Percentiles rank a stretch among this genome's conserved stretches.
These are phyloP conservation scores for Pterophyllum scalare DNA, from an alignment of 2,113 vertebrate species.

Conservation along the genomic window DNA sequence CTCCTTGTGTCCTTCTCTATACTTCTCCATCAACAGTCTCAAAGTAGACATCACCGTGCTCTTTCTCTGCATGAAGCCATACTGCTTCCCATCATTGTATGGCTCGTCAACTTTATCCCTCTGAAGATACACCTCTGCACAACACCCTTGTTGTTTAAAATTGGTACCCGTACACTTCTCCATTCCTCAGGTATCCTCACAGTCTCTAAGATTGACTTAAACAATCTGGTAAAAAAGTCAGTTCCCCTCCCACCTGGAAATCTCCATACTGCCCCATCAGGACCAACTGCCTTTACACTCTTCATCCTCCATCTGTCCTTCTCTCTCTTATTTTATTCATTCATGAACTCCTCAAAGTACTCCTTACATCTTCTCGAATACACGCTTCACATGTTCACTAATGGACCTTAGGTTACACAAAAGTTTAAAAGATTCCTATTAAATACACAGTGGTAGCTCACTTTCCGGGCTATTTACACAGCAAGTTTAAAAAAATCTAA, in stretches of 20 bases:
- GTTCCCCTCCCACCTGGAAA: too few species aligned
- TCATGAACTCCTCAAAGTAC: background rate
- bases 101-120: accelerated
- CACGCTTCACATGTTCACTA: background rate
- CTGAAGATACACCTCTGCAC: background rate
- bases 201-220: background rate
- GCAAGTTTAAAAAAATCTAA: background rate
- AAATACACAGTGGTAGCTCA: background rate
- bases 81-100: background rate
- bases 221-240: too few species aligned
- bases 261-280: accelerated
- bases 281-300: background rate
- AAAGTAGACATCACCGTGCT: too few species aligned
- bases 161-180: background rate
- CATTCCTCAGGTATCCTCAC: background rate
- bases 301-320: background rate
- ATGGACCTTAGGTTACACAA: background rate
- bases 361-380: background rate
- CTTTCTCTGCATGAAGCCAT: too few species aligned
- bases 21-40: too few species aligned
- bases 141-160: background rate
- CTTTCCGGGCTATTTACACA: background rate
- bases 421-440: background rate
- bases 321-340: background rate
- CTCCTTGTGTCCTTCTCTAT: too few species aligned